Percentiles rank a stretch among this genome's conserved stretches.
Conservation (phyloP, 2,113 vertebrate species). For the Oncorhynchus gorbuscha region DNA sequence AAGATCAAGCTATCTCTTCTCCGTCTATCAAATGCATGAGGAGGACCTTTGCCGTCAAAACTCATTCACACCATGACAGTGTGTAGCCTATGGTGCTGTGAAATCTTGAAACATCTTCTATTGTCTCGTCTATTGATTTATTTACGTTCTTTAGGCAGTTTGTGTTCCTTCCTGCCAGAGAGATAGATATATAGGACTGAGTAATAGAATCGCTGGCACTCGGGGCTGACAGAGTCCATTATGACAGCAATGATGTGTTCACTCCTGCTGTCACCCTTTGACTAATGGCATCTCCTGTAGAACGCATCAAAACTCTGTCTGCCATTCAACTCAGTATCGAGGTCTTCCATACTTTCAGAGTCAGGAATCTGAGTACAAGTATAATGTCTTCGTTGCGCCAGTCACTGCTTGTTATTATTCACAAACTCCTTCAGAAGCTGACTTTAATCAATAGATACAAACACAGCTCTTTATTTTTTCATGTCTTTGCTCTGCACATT, state of each 20-base stretch:
- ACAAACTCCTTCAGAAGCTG: no score
- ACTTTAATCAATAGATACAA: no score
- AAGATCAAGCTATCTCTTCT: not conserved
- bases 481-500: conserved; percentile 9
- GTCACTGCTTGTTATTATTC: no score
- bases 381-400: no score
- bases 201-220: conserved; percentile 27
- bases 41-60: conserved; percentile 22
- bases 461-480: no score
- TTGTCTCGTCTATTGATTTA: conserved; percentile 56
- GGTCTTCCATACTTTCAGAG: not conserved
- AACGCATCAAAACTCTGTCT: conserved; percentile 9
- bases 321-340: conserved; percentile 16
- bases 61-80: conserved; percentile 24
- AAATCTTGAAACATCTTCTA: conserved; percentile 53
- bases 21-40: conserved; percentile 20
- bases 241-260: conserved; percentile 33
- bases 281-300: conserved; percentile 34
- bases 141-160: conserved; percentile 50
- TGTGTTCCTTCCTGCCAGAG: conserved; percentile 46
- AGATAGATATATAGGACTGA: conserved; percentile 26
- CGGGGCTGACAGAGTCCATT: conserved; percentile 49
- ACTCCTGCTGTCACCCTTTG: conserved; percentile 35
- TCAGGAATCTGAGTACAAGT: not conserved
- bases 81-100: conserved; percentile 36